phyloP scores from a whole-genome alignment of 2,113 vertebrate species.

The Halcyon senegalensis region DNA sequence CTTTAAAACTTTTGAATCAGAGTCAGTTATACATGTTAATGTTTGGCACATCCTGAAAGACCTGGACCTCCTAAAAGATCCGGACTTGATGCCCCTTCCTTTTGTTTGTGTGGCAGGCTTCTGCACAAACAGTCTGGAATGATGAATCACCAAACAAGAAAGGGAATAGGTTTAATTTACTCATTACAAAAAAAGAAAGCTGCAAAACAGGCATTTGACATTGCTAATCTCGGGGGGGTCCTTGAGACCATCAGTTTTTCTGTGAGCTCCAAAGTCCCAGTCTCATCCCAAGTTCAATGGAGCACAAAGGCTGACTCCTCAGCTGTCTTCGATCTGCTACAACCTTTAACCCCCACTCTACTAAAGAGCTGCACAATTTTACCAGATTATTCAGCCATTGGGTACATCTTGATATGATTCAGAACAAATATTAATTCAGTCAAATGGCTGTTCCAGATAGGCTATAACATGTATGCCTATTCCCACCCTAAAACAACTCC shows the following conservation, averaged over 20 bases:
- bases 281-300: background rate
- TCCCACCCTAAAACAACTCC: background rate
- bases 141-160: background rate
- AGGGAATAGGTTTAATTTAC: background rate
- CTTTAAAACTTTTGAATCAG: background rate
- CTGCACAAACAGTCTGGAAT: background rate
- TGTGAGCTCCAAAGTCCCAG: background rate
- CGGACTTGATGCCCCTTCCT: background rate
- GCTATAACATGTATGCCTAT: background rate
- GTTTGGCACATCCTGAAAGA: background rate
- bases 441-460: background rate
- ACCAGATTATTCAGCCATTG: background rate
- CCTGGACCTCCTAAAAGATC: background rate
- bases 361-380: background rate
- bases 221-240: background rate
- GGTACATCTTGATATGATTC: background rate
- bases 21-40: background rate
- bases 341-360: background rate
- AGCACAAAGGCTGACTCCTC: background rate
- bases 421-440: background rate
- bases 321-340: background rate
- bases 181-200: background rate
- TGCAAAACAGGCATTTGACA: background rate
- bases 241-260: background rate
- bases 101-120: background rate